Evolutionary conservation across 2,797 vertebrate species (phyloP).

Genomic region (Staurois parvus): DNA sequence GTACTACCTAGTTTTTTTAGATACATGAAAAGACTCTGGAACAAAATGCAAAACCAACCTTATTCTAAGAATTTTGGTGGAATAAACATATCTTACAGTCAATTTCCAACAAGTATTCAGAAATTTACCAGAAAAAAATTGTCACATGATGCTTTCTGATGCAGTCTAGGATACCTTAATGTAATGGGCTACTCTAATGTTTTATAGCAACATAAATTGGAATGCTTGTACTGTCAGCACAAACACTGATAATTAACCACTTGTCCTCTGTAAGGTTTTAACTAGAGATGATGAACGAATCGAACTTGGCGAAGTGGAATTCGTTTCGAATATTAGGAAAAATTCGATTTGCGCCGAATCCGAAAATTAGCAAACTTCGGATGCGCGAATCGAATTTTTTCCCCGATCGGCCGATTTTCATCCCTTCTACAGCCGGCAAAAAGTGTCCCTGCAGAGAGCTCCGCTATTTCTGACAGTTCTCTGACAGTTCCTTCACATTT

Average conservation of each 20-base stretch:
- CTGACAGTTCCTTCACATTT: no score
- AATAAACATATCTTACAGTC: slow-evolving; percentile 11
- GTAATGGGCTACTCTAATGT: not conserved
- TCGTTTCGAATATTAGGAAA: no score
- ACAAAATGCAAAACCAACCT: slow-evolving; percentile 2
- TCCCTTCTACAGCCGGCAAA: no score
- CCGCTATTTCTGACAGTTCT: no score
- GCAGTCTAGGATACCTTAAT: not conserved
- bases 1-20: slow-evolving; percentile 6
- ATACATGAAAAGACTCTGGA: slow-evolving; percentile 11
- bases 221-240: not conserved
- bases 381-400: no score
- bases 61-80: slow-evolving; percentile 17
- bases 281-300: no score
- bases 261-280: no score
- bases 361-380: no score
- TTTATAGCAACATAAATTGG: not conserved
- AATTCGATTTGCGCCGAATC: no score
- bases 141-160: not conserved
- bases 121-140: not conserved
- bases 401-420: no score
- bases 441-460: no score
- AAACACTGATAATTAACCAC: not conserved
- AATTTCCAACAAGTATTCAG: not conserved
- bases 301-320: no score